Base-by-base conservation (phyloP, 2,888 invertebrate species). In the Lymantria dispar region DNA sequence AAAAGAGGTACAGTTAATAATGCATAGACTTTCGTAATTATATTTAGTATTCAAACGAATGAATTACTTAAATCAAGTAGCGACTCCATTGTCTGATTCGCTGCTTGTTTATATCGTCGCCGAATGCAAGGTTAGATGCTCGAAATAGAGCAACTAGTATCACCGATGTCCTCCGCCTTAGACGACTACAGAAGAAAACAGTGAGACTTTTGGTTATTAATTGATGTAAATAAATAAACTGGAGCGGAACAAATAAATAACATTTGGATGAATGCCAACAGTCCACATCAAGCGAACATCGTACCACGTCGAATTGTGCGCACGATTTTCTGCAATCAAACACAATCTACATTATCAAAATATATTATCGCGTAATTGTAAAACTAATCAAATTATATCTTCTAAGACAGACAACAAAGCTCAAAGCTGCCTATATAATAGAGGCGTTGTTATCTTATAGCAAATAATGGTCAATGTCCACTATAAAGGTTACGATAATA, bases 211-310 rank as follows among this genome's bases (percentile, higher is more conserved):
- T 48, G 49, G 53, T 52, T 66, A 66, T 68, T 63, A 71, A 76
- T 74, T 54, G 70, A 58, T 72, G 77, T 76, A 79, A 78, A 81
- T 83, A 83, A 83, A 82, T 82, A 81, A 78, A 72, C 68, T 71
- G 70, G 71, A 74, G 64, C 69, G 73, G 63, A 71, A 78, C 80
- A 80, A 79, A 81, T 82, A 78, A 76, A 80, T 77, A 77, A 72
- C 54, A 48, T 58, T 69, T 84, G 83, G 83, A 76, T 50, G 36
- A 50, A 50, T 56, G 83, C 84, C 82, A 83, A 72, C 51, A 22
- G 22, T 58, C 53, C 56, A 62, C 71, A 66, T 7, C 65, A 55
- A 60, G 60, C 58, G 54, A 50, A 45, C 39, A 14, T 10, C 61
- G 56, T 52, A 52, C 59, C 54, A 45, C 54, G 52, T 58, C 68